Conservation (phyloP, 2,888 invertebrate genomes). For the Anthophora plumipes region DNA sequence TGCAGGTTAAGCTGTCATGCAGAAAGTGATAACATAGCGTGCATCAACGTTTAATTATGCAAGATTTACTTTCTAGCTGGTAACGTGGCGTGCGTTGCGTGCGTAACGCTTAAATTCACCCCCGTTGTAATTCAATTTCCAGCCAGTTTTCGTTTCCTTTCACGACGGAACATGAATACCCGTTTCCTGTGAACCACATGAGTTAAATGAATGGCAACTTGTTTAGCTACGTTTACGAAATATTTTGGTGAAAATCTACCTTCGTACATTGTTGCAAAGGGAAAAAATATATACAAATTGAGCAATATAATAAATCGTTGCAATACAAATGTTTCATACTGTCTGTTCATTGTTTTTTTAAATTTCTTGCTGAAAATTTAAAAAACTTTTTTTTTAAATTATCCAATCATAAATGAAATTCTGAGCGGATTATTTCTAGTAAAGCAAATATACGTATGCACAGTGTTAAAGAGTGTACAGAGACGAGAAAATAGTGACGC, state of each 20-base stretch:
- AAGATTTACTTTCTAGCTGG: conserved; percentile 32
- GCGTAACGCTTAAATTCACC: not conserved
- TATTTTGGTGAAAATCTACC: not conserved
- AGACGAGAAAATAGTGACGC: not conserved
- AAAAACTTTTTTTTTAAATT: no score
- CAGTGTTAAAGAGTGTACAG: not conserved
- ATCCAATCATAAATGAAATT: not conserved
- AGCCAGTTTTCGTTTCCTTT: not conserved
- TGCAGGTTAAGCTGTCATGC: conserved; percentile 1
- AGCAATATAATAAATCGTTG: no score
- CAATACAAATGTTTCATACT: no score
- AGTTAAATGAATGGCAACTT: not conserved
- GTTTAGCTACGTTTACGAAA: not conserved
- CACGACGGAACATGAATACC: not conserved
- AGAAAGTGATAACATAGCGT: conserved; percentile 17
- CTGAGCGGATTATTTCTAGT: not conserved
- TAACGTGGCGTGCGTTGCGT: not conserved
- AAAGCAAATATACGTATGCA: not conserved
- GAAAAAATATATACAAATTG: no score
- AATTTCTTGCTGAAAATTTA: no score
- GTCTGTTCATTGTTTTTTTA: no score
- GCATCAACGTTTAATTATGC: conserved; percentile 19
- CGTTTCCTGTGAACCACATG: not conserved
- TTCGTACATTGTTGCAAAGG: no score
- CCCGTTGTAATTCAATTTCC: conserved; percentile 9